Evolutionary conservation across 2,888 invertebrate species (phyloP), one percentile per base, ranked within the genome.

Genomic region (Epinotia bilunana): DNA sequence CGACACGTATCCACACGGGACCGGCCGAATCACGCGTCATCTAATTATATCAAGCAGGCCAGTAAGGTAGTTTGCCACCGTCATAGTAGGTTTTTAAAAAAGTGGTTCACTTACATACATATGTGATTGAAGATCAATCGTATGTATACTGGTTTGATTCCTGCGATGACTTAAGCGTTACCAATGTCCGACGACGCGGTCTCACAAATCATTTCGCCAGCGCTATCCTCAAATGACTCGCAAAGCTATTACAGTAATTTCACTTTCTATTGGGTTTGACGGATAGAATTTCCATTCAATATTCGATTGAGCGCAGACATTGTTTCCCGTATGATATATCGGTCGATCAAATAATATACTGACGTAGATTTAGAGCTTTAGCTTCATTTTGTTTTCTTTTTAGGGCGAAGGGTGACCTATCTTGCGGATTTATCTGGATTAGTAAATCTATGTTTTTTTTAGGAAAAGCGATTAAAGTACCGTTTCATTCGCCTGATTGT

Each of bases 281-380:
- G 72, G 72, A 72, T 72, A 28, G 58, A 58, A 72, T 72, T 58
- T 65, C 58, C 64, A 72, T 72, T 72, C 58, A 72, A 49, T 72
- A 72, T 64, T 65, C 72, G 64, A 64, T 72, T 65, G 72, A 57
- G 72, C 72, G 28, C 72, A 64, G 64, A 72, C 58, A 72, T 65
- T 72, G 72, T 72, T 72, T 65, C 49, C 64, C 46, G 49, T 28
- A 33, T 49, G 72, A 72, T 72, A 49, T 65, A 72, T 65, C 58
- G 64, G 49, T 65, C 72, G 64, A 58, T 72, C 58, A 72, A 64
- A 46, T 43, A 64, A 46, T 57, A 58, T 57, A 7, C 7, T 7
- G 33, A 7, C 55, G 28, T 23, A 57, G 46, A 49, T 49, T 65
- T 65, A 58, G 58, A 65, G 57, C 13, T 65, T 72, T 64, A 64